Evolutionary conservation across 2,888 invertebrate genomes (phyloP).

Genomic region (Drosophila monieri): DNA sequence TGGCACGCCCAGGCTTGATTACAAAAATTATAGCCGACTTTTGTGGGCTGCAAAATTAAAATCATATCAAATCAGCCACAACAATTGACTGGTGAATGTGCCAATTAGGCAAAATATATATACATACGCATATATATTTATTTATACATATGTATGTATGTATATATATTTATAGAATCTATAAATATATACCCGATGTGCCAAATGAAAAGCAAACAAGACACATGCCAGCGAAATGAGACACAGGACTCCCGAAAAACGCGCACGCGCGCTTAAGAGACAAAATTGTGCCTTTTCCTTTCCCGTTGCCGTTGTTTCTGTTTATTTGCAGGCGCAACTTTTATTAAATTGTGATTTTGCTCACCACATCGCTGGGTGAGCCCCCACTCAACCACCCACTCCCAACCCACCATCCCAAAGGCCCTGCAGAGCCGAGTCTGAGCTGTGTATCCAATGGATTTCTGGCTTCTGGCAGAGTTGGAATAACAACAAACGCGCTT

Average conservation of each 20-base stretch:
- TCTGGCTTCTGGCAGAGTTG: conserved; percentile 55
- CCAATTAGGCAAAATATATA: conserved; percentile 39
- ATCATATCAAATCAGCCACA: conserved; percentile 58
- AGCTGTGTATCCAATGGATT: conserved; percentile 51
- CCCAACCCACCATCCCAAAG: too few relatives aligned
- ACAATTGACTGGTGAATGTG: conserved; percentile 56
- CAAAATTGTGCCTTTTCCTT: conserved; percentile 14
- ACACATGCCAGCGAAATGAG: conserved; percentile 33
- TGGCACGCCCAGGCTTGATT: conserved; percentile 57
- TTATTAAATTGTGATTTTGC: conserved; percentile 78
- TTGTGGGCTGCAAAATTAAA: conserved; percentile 48
- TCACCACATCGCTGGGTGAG: conserved; percentile 38
- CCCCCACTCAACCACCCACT: too few relatives aligned
- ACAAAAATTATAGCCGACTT: conserved; percentile 43
- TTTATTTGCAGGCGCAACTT: conserved; percentile 77
- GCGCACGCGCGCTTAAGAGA: conserved; percentile 46
- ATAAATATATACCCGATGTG: conserved; percentile 21
- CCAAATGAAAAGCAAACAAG: conserved; percentile 38
- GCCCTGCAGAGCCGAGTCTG: conserved; percentile 6
- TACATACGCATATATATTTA: background rate
- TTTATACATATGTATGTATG: background rate
- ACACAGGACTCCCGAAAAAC: conserved; percentile 17
- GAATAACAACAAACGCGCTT: conserved; percentile 77
- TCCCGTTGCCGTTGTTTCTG: conserved; percentile 36
- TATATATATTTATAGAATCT: conserved; percentile 15